A percentile compares a stretch with the other conserved stretches of the same genome.
Evolutionary conservation across 2,888 invertebrate species (phyloP).

Genomic region (Parochlus steinenii): DNA sequence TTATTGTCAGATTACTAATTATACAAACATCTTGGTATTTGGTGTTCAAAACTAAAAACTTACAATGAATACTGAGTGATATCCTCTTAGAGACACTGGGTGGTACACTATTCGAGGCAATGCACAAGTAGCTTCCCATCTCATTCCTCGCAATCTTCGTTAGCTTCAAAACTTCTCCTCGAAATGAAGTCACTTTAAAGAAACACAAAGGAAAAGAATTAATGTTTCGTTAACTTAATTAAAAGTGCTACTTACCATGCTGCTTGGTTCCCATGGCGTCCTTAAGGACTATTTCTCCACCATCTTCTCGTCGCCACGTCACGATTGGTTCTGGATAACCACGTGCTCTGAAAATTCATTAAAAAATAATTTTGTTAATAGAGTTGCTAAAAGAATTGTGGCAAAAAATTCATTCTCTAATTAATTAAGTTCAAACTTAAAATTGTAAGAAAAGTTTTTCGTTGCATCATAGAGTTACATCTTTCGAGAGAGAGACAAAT

Average conservation of each 20-base stretch:
- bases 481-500: too few relatives aligned
- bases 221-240: background rate
- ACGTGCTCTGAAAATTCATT: constrained; percentile 35
- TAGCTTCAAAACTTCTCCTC: constrained; percentile 59
- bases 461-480: too few relatives aligned
- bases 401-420: too few relatives aligned
- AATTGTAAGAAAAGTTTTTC: too few relatives aligned
- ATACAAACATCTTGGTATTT: too few relatives aligned
- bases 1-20: too few relatives aligned
- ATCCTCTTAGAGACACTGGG: constrained; percentile 81
- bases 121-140: constrained; percentile 83
- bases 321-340: constrained; percentile 68
- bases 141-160: constrained; percentile 70
- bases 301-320: constrained; percentile 72
- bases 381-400: constrained; percentile 20
- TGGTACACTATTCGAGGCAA: constrained; percentile 75
- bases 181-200: constrained; percentile 45
- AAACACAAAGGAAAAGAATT: constrained; percentile 12
- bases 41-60: constrained; percentile 42
- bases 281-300: constrained; percentile 59
- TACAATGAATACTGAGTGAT: constrained; percentile 76
- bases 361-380: background rate
- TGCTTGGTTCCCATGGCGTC: constrained; percentile 47
- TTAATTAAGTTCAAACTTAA: too few relatives aligned
- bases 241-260: constrained; percentile 32